Base-by-base conservation (phyloP, 2,888 invertebrate species). In the Cinara cedri region DNA sequence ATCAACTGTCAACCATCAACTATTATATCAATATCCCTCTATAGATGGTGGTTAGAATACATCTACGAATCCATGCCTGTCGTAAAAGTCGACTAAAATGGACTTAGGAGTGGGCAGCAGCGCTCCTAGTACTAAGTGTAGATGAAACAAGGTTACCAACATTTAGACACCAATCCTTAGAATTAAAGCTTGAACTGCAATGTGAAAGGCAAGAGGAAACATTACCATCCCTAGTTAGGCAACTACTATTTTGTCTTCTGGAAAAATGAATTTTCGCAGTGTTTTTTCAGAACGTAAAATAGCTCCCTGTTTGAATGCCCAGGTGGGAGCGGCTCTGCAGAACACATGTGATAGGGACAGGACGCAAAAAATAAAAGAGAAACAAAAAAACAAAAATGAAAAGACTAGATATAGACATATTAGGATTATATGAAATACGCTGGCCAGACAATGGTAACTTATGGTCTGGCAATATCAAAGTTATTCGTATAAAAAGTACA, bases 211-310 rank as follows among this genome's bases (percentile, higher is more conserved):
- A n/a, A n/a, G n/a, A n/a, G 57, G 24, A n/a, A n/a, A 55, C 55
- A 55, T 55, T 55, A 55, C 6, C 11, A 21, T 55, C 24, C 16
- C 63, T 63, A n/a, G 42, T 63, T 63, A 63, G 63, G 42, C 42
- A 65, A 65, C 65, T 21, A 44, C 21, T 65, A 44, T 65, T 46
- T 21, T 65, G 44, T 65, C 49, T 46, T 68, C 24, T 49, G 9
- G n/a, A n/a, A n/a, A 68, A 51, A 68, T 68, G 66, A 16, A 68
- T 68, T 68, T 16, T 60, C 60, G 49, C 66, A 65, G 44, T 65
- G 44, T 65, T n/a, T n/a, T n/a, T n/a, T n/a, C n/a, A n/a, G n/a
- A n/a, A n/a, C n/a, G n/a, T n/a, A n/a, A n/a, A n/a, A n/a, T n/a
- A n/a, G n/a, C n/a, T n/a, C n/a, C n/a, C n/a, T n/a, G n/a, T n/a